Evolutionary conservation across 1,140 invertebrate genomes (phyloP), one percentile per base, ranked within the genome.

Genomic region (Calosoma granatense): DNA sequence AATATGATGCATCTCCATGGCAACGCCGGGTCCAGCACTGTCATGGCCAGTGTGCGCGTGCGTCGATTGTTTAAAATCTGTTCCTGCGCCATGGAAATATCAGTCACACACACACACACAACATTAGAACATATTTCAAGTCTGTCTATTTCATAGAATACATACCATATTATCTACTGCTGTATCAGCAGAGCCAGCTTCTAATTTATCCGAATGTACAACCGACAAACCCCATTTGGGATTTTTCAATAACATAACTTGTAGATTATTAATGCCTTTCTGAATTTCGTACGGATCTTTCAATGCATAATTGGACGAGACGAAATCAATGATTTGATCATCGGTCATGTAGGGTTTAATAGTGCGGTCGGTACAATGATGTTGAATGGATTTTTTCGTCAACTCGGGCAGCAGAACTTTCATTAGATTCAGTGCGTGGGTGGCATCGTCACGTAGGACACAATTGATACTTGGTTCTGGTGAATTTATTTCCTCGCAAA

Each of bases 241-340:
- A 70, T 87, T 88, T 51, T 78, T 76, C n/a, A 81, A 74, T 12
- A 83, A 75, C 14, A 88, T 68, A n/a, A 87, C 76, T 64, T 86
- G 77, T 22, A 82, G 75, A 63, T 83, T 85, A 54, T 81, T 72
- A 2, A 86, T 68, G 65, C 84, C 81, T 20, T 72, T 75, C 17
- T 74, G 73, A 22, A 82, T 73, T 54, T 77, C 76, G 64, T 55
- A 17, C 60, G 22, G 20, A n/a, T 36, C 30, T 43, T 64, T 59
- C n/a, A 66, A 59, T 0, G 67, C 68, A 54, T 70, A 70, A 61
- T 71, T 71, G 0, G 66, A 63, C 43, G 62, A 69, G 14, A 76
- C 72, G 56, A 73, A 76, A 20, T 70, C 72, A 41, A 76, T 65
- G 51, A 80, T 77, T 56, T 83, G 80, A 3, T 67, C 63, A 56